A percentile compares a stretch with the other conserved stretches of the same genome.
Conservation (phyloP, 1,140 invertebrate genomes). For the Bombus confusus region DNA sequence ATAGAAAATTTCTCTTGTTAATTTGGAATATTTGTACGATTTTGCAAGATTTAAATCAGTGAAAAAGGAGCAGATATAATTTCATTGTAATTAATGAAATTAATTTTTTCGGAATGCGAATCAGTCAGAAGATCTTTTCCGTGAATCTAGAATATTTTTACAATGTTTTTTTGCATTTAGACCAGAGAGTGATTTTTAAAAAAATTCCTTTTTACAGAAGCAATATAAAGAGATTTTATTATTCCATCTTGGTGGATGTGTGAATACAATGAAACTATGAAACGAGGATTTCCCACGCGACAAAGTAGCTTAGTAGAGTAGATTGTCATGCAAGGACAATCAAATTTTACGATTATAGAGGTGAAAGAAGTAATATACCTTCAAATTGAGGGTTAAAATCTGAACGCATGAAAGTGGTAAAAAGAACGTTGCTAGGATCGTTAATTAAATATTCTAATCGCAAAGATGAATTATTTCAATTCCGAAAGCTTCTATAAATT, state of each 20-base stretch:
- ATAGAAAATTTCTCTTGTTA: too few species aligned
- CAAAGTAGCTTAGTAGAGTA: neutral
- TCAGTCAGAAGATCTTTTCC: too few species aligned
- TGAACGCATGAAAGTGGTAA: too few species aligned
- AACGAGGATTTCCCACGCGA: neutral
- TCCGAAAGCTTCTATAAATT: too few species aligned
- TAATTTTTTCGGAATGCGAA: too few species aligned
- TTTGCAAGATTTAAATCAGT: neutral
- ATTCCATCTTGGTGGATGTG: neutral
- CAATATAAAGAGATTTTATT: neutral
- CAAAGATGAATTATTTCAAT: too few species aligned
- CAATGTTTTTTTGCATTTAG: too few species aligned
- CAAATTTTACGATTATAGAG: constrained; percentile 5
- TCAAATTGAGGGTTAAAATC: neutral
- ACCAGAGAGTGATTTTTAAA: neutral
- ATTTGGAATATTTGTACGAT: too few species aligned
- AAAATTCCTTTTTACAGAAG: neutral
- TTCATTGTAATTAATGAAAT: too few species aligned
- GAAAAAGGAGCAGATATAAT: neutral
- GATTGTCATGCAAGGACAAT: neutral
- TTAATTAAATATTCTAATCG: too few species aligned
- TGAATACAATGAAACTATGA: neutral
- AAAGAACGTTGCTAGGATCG: neutral
- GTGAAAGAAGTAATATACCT: neutral
- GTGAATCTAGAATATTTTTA: too few species aligned